phyloP scores from a whole-genome alignment of 1,140 invertebrate species.

The Hylaeus volcanicus region DNA sequence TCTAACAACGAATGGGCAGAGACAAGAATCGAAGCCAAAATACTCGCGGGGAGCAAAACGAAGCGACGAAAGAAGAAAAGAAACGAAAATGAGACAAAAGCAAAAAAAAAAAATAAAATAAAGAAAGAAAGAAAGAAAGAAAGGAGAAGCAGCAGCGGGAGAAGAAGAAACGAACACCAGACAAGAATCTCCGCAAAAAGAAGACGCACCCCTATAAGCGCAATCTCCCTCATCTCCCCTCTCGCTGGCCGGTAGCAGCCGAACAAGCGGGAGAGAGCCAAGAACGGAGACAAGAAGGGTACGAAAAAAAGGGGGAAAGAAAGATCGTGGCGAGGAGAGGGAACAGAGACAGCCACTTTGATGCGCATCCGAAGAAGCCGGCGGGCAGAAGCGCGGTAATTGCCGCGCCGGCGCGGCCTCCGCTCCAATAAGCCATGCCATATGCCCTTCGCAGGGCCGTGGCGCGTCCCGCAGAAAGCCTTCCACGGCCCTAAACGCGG shows the following conservation, averaged over 20 bases:
- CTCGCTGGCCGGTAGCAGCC: slow-evolving; percentile 1
- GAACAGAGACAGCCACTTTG: slow-evolving; percentile 39
- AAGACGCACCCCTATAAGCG: slow-evolving; percentile 39
- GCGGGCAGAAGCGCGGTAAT: slow-evolving; percentile 70
- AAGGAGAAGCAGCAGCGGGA: not conserved
- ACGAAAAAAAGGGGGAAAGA: not conserved
- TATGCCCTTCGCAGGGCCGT: slow-evolving; percentile 57
- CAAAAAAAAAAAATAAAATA: not conserved
- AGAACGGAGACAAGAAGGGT: slow-evolving; percentile 3
- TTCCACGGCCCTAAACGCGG: slow-evolving; percentile 17
- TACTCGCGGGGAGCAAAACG: slow-evolving; percentile 41
- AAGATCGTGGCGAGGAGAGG: slow-evolving; percentile 6
- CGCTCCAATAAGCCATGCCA: slow-evolving; percentile 70
- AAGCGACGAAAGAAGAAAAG: slow-evolving; percentile 16
- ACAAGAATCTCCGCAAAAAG: slow-evolving; percentile 44
- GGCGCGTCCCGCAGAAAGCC: not conserved
- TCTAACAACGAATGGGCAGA: slow-evolving; percentile 16
- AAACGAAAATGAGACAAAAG: not conserved
- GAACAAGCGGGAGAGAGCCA: slow-evolving; percentile 8
- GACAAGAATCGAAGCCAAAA: slow-evolving; percentile 8
- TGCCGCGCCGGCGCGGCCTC: slow-evolving; percentile 66
- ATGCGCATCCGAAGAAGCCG: slow-evolving; percentile 63
- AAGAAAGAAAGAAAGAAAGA: slow-evolving; percentile 6
- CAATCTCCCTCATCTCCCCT: slow-evolving; percentile 34
- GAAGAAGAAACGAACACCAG: slow-evolving; percentile 29